A percentile compares a stretch with the other conserved stretches of the same genome.
Conservation (phyloP, 2,113 vertebrate species). For the Numida meleagris region DNA sequence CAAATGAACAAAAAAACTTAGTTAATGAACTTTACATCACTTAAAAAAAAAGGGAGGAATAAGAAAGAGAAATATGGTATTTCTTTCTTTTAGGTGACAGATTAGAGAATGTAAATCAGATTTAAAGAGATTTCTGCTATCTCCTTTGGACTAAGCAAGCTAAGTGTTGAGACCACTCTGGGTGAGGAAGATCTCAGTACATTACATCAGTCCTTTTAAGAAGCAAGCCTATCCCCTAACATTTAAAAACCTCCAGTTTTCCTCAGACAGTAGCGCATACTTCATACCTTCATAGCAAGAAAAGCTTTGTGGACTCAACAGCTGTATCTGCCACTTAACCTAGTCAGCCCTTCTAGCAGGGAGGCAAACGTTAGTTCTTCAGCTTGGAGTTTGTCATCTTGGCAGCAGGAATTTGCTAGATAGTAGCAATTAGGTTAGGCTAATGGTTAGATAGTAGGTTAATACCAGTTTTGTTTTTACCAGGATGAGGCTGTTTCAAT, state of each 20-base stretch:
- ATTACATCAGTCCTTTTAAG: background rate
- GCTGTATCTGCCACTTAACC: background rate
- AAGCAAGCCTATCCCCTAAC: background rate
- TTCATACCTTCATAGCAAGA: background rate
- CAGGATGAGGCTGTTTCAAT: background rate
- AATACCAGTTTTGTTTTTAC: background rate
- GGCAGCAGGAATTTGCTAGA: background rate
- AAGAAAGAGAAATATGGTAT: background rate
- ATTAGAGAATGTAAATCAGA: background rate
- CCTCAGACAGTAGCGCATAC: background rate
- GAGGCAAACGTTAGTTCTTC: background rate
- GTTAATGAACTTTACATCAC: background rate
- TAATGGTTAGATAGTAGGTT: background rate
- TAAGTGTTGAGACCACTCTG: background rate
- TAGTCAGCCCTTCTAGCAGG: background rate
- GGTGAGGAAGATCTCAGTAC: background rate
- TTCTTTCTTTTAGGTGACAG: background rate
- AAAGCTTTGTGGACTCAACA: background rate
- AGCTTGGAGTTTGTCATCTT: background rate
- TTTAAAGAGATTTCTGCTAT: background rate
- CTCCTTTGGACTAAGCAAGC: background rate
- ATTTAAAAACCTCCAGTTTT: background rate
- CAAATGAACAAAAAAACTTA: background rate
- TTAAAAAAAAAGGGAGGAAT: background rate
- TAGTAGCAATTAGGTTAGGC: background rate